phyloP scores from a whole-genome alignment of 2,113 vertebrate species.

The Oncorhynchus kisutch region DNA sequence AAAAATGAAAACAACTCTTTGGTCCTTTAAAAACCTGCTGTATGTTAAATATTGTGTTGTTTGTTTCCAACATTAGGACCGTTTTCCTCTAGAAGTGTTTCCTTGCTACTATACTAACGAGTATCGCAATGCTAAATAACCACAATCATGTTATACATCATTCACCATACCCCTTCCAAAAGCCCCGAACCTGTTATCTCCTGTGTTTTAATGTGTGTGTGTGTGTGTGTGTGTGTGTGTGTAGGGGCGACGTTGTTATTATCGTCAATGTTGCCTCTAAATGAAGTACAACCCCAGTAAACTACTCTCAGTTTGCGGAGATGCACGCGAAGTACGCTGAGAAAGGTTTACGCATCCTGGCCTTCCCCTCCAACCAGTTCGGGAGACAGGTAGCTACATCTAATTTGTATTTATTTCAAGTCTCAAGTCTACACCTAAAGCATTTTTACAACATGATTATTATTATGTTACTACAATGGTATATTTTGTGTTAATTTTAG shows the following conservation, averaged over 20 bases:
- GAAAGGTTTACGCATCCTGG: conserved; percentile 94
- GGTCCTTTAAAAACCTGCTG: no score
- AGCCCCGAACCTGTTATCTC: neutral
- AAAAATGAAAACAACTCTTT: no score
- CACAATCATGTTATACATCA: no score
- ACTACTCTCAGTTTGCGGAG: conserved; percentile 95
- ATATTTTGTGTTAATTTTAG: conserved; percentile 55
- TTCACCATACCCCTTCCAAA: neutral
- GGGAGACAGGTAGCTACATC: conserved; percentile 80
- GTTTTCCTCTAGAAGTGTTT: no score
- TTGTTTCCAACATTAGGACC: no score
- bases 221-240: conserved; percentile 18
- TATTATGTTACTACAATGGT: no score
- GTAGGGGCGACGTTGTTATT: conserved; percentile 86
- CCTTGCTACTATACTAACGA: no score
- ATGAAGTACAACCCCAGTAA: conserved; percentile 91
- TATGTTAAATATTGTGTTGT: no score
- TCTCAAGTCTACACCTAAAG: neutral
- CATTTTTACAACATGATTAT: neutral
- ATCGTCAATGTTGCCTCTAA: conserved; percentile 94
- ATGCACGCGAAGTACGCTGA: conserved; percentile 88
- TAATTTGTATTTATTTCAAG: neutral
- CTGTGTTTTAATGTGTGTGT: neutral
- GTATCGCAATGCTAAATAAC: no score
- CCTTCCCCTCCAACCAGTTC: conserved; percentile 96